Evolutionary conservation across 1,140 invertebrate species (phyloP), one percentile per base, ranked within the genome.

Genomic region (Triops cancriformis): DNA sequence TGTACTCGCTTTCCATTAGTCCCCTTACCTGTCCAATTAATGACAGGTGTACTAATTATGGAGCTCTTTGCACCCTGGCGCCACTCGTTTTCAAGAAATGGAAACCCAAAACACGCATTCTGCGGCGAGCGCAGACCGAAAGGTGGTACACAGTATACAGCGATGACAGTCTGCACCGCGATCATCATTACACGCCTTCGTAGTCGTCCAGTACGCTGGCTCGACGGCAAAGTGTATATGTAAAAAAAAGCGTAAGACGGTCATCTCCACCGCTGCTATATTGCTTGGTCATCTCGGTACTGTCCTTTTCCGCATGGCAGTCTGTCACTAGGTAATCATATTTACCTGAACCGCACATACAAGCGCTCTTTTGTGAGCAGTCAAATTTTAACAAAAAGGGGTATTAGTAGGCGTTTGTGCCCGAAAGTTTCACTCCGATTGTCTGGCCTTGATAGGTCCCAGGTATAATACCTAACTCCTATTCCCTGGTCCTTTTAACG

Each of bases 1-100:
- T 64, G 51, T 64, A 64, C 51, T 64, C 51, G 51, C 18, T 64
- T 64, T 64, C 51, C 51, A 64, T 64, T 64, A 64, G 51, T 64
- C 51, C 51, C 51, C 14, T 64, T 23, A 64, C 18, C 51, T 64
- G 7, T 64, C 23, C 51, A 64, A 64, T 64, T 64, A 64, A 64
- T 64, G 51, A 64, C 51, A 64, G 51, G 51, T 64, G 14, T 64
- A 64, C 51, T 23, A 23, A 64, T n/a, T 23, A 64, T 18, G 23
- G 18, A 64, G 51, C 23, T 64, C 51, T 64, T 64, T 23, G 51
- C 51, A 64, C 51, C 23, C 1, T 23, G 51, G 51, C 51, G 51
- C 51, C 51, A 64, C 5, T 64, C 23, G 18, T 64, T 64, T 64
- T 64, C 6, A n/a, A n/a, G 4, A 23, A 64, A n/a, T 23, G 18